Evolutionary conservation across 2,888 invertebrate genomes (phyloP), one percentile per base, ranked within the genome.

Genomic region (Hyalella azteca): DNA sequence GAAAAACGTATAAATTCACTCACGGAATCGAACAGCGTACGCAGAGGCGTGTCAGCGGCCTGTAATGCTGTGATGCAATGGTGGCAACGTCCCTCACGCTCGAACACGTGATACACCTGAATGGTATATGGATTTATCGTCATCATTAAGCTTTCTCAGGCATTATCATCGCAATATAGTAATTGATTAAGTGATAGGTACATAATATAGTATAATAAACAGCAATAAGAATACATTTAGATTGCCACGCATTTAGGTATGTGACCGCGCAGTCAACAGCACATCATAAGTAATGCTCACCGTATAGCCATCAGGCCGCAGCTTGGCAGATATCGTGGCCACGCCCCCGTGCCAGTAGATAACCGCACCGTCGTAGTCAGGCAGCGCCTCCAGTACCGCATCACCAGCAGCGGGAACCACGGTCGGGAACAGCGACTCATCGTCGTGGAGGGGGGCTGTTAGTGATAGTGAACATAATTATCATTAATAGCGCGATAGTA

Each of bases 91-190:
- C 1, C 66, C 36, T 66, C 66, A 1, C 66, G 66, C 66, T 66
- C 66, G 39, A 11, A 66, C 39, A 66, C 66, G 66, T 66, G 66
- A 29, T 66, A 66, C 39, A 66, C 66, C 66, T 66, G 66, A n/a
- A n/a, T n/a, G n/a, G n/a, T n/a, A n/a, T n/a, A n/a, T n/a, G n/a
- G n/a, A n/a, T n/a, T n/a, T n/a, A n/a, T n/a, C n/a, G n/a, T n/a
- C n/a, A n/a, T n/a, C n/a, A n/a, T n/a, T n/a, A n/a, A n/a, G n/a
- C n/a, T n/a, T n/a, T n/a, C n/a, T n/a, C n/a, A n/a, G n/a, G n/a
- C n/a, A n/a, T n/a, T n/a, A n/a, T n/a, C n/a, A n/a, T n/a, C n/a
- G n/a, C n/a, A n/a, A n/a, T n/a, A n/a, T n/a, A n/a, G n/a, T n/a
- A n/a, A n/a, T n/a, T n/a, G n/a, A n/a, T n/a, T n/a, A n/a, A n/a